These are phyloP conservation scores for Zapus hudsonius DNA, from an alignment of 2,113 vertebrate genomes.

Conservation along the genomic window DNA sequence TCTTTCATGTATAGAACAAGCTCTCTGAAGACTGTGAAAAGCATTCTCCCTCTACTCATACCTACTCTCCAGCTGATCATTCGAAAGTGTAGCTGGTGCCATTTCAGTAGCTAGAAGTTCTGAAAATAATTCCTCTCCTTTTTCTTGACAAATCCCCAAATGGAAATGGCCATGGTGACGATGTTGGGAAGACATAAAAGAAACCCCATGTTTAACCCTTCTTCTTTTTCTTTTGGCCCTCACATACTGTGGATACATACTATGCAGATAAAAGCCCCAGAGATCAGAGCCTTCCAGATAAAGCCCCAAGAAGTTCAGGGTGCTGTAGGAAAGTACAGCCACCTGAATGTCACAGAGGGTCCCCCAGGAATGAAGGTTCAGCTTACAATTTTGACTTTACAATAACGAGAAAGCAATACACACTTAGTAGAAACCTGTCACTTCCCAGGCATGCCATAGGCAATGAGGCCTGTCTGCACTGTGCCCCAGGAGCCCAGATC, in stretches of 20 bases:
- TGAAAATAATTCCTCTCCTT: conserved; percentile 5
- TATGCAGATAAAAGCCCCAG: neutral
- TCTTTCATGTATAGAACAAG: neutral
- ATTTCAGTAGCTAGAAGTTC: conserved; percentile 30
- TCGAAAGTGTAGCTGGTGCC: neutral
- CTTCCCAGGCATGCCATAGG: no score
- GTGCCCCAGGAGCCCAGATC: no score
- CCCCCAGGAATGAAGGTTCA: neutral
- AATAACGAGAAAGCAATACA: neutral
- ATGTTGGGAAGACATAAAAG: neutral
- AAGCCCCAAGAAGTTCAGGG: neutral
- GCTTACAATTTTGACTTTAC: neutral
- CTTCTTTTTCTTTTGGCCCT: neutral
- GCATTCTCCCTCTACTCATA: neutral
- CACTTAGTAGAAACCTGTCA: neutral
- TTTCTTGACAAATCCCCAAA: conserved; percentile 16
- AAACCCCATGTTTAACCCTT: rapidly evolving
- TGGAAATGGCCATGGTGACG: neutral
- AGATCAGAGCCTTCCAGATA: neutral
- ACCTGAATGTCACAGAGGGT: neutral
- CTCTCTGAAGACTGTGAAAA: neutral
- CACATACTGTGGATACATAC: neutral
- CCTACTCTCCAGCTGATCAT: neutral
- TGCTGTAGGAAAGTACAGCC: neutral
- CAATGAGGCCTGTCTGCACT: no score